These are phyloP conservation scores for Romanogobio albipinnatus DNA, from an alignment of 2,113 vertebrate species.

Conservation along the genomic window DNA sequence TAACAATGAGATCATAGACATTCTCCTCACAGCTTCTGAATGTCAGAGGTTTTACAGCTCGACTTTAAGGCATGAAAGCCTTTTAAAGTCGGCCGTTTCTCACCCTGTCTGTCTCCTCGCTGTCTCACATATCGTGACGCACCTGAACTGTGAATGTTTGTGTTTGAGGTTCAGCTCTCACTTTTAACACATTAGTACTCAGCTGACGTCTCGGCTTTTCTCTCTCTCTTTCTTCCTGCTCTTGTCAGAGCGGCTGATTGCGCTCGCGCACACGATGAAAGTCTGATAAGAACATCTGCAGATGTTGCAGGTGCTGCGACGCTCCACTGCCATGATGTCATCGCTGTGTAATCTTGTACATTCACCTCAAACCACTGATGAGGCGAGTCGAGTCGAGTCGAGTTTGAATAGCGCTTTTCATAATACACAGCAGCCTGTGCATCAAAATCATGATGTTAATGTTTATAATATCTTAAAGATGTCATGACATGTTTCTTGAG, in stretches of 20 bases:
- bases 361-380: background rate
- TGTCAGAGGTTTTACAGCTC: conserved; percentile 18
- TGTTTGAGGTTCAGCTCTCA: conserved; percentile 40
- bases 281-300: conserved; percentile 19
- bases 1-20: background rate
- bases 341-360: conserved; percentile 16
- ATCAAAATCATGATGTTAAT: background rate
- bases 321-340: conserved; percentile 18
- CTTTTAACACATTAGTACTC: conserved; percentile 32
- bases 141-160: conserved; percentile 19
- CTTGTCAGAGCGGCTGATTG: background rate
- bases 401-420: background rate
- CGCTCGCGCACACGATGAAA: background rate
- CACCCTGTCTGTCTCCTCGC: background rate
- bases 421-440: background rate
- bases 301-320: background rate
- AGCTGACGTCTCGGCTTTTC: background rate
- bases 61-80: conserved; percentile 30
- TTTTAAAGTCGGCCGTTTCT: conserved; percentile 1
- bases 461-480: background rate
- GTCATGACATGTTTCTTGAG: no score
- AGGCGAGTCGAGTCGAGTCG: no score
- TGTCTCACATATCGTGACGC: background rate
- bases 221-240: background rate
- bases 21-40: conserved; percentile 25